These are phyloP conservation scores for Gorsachius goisagi DNA, from an alignment of 2,113 vertebrate species.

Conservation along the genomic window DNA sequence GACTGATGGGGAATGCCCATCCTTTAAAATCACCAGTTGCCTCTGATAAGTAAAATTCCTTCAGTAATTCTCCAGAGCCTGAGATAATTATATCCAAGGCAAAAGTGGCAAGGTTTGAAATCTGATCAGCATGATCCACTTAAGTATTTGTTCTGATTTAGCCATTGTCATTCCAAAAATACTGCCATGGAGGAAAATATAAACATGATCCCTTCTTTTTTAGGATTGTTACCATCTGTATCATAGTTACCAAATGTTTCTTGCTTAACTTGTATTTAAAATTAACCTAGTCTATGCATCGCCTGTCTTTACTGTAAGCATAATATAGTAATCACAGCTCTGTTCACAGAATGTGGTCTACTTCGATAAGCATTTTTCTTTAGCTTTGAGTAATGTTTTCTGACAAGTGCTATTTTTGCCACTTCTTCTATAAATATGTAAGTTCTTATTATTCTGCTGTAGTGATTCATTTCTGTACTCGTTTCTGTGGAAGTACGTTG, in stretches of 20 bases:
- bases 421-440: conserved; percentile 23
- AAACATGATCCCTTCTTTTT: conserved; percentile 61
- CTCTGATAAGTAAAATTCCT: conserved; percentile 4
- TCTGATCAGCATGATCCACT: conserved; percentile 39
- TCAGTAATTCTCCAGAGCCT: background rate
- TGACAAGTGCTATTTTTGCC: conserved; percentile 25
- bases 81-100: conserved; percentile 30
- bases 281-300: conserved; percentile 9
- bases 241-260: conserved; percentile 47
- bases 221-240: conserved; percentile 47
- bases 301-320: conserved; percentile 37
- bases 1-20: background rate
- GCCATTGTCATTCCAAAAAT: conserved; percentile 62
- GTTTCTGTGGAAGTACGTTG: conserved; percentile 12
- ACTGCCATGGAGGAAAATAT: conserved; percentile 52
- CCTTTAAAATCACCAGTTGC: conserved; percentile 30
- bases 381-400: conserved; percentile 49
- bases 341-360: conserved; percentile 28
- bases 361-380: conserved; percentile 30
- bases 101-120: conserved; percentile 31
- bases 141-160: conserved; percentile 50
- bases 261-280: conserved; percentile 44
- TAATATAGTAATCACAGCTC: conserved; percentile 43
- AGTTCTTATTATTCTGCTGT: conserved; percentile 47
- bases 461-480: conserved; percentile 37